A percentile compares a stretch with the other conserved stretches of the same genome.
Evolutionary conservation across 2,797 vertebrate genomes (phyloP).

Genomic region (Adelosebastes latens): DNA sequence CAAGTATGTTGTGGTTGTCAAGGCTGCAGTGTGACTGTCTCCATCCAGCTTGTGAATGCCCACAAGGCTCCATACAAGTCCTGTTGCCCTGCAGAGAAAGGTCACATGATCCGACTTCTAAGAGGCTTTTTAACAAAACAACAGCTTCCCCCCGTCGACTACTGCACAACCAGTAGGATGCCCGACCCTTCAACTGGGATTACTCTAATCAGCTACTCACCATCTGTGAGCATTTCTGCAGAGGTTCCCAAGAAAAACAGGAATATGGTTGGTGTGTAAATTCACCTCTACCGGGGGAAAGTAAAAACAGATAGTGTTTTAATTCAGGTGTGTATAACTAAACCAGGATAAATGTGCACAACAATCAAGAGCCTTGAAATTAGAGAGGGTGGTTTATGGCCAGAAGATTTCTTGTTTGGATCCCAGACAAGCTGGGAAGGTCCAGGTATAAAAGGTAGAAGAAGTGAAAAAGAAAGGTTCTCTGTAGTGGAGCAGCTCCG

Average conservation of each 20-base stretch:
- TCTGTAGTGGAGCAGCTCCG: neutral
- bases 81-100: conserved; percentile 15
- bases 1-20: neutral
- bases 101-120: conserved; percentile 69
- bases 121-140: conserved; percentile 75
- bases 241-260: neutral
- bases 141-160: conserved; percentile 33
- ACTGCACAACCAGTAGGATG: conserved; percentile 29
- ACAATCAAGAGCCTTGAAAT: neutral
- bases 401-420: neutral
- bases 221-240: conserved; percentile 61
- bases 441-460: neutral
- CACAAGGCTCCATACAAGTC: conserved; percentile 19
- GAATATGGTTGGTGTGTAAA: neutral
- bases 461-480: neutral
- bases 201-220: conserved; percentile 64
- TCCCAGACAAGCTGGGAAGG: neutral
- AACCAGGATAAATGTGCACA: neutral
- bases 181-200: conserved; percentile 53
- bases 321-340: neutral
- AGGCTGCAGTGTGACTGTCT: conserved; percentile 7
- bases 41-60: conserved; percentile 17
- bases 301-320: neutral
- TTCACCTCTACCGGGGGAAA: neutral
- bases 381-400: neutral